Conservation (phyloP, 1,140 invertebrate genomes). For the Diuraphis noxia region DNA sequence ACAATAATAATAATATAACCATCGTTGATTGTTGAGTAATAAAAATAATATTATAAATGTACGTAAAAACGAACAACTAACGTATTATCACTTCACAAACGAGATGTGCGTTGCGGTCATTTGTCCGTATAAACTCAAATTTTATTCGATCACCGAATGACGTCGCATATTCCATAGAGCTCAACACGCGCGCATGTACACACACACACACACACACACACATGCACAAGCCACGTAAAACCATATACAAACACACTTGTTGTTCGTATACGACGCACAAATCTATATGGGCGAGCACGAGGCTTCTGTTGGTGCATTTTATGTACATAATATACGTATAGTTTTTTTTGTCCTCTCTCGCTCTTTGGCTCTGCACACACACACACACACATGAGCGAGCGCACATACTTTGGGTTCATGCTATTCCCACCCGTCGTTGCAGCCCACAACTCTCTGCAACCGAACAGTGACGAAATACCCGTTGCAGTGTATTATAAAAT, state of each 20-base stretch:
- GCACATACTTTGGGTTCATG: not conserved
- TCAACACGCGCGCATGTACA: not conserved
- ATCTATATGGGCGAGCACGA: conserved; percentile 26
- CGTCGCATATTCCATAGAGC: not conserved
- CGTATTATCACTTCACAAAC: not conserved
- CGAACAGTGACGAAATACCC: not conserved
- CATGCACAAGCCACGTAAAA: not conserved
- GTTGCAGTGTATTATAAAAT: not conserved
- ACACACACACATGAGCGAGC: no score
- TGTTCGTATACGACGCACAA: conserved; percentile 17
- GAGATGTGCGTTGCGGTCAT: conserved; percentile 8
- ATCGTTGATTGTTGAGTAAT: not conserved
- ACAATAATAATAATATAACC: not conserved
- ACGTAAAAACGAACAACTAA: not conserved
- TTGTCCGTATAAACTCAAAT: conserved; percentile 12
- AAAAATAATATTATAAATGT: not conserved
- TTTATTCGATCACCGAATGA: not conserved
- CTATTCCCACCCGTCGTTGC: not conserved
- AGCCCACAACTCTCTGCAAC: not conserved
- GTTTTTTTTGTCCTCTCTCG: conserved; percentile 10
- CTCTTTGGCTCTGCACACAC: not conserved
- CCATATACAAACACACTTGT: conserved; percentile 31
- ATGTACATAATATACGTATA: not conserved
- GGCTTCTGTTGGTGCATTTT: not conserved
- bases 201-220: not conserved